phyloP scores from a whole-genome alignment of 1,140 invertebrate genomes.

The Holcopasites calliopsidis region DNA sequence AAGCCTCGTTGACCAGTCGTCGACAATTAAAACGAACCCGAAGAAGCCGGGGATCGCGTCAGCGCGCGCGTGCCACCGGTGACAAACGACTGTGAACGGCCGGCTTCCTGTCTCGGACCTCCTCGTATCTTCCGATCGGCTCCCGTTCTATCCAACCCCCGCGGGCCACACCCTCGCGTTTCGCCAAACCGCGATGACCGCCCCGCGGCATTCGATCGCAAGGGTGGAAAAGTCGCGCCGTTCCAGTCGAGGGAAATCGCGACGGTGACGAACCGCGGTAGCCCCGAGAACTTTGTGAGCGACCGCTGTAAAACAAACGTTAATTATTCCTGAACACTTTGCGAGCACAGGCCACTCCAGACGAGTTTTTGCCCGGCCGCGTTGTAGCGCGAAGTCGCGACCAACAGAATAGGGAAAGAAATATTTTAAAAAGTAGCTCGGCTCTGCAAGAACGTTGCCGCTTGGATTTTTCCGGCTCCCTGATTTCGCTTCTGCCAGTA shows the following conservation, averaged over 20 bases:
- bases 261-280: background rate
- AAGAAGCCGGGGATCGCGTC: slow-evolving; percentile 51
- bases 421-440: slow-evolving; percentile 26
- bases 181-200: too few species aligned
- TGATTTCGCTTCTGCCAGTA: too few species aligned
- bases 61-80: slow-evolving; percentile 6
- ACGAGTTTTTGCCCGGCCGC: slow-evolving; percentile 52
- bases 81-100: background rate
- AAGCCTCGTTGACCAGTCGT: slow-evolving; percentile 68
- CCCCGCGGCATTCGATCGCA: background rate
- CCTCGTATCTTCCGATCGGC: background rate
- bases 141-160: too few species aligned
- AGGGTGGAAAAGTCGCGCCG: background rate
- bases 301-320: slow-evolving; percentile 58
- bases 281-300: slow-evolving; percentile 4
- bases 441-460: background rate
- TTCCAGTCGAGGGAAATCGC: background rate
- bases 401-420: slow-evolving; percentile 44
- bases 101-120: background rate
- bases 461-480: background rate
- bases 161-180: too few species aligned
- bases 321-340: slow-evolving; percentile 59
- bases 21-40: slow-evolving; percentile 69
- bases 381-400: slow-evolving; percentile 42
- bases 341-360: slow-evolving; percentile 29